phyloP scores from a whole-genome alignment of 2,797 vertebrate genomes.

The Dipus sagitta region DNA sequence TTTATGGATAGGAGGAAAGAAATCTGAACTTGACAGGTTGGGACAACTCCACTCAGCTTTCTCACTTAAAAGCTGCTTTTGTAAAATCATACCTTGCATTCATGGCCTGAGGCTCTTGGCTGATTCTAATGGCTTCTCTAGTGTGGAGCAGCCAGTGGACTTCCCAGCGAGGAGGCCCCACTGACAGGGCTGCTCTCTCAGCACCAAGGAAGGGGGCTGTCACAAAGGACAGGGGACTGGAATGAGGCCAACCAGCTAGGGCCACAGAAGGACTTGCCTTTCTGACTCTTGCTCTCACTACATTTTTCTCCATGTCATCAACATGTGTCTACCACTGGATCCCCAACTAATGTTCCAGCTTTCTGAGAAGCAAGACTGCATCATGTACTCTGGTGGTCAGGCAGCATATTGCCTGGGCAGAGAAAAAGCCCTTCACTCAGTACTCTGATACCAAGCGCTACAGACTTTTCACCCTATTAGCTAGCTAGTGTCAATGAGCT shows the following conservation, averaged over 20 bases:
- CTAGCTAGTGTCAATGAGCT: neutral
- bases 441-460: neutral
- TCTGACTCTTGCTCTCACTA: neutral
- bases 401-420: neutral
- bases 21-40: constrained; percentile 80
- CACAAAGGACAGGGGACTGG: neutral
- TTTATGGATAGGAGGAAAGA: constrained; percentile 85
- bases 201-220: neutral
- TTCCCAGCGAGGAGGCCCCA: constrained; percentile 64
- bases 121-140: constrained; percentile 35
- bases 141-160: constrained; percentile 42
- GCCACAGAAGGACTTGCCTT: neutral
- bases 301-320: neutral
- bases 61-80: constrained; percentile 84
- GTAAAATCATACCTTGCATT: constrained; percentile 83
- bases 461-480: neutral
- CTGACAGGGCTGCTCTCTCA: neutral
- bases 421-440: neutral
- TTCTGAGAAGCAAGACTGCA: neutral
- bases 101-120: constrained; percentile 82
- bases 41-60: constrained; percentile 83
- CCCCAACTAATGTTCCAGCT: neutral
- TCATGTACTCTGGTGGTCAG: neutral
- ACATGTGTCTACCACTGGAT: neutral
- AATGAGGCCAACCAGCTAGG: neutral